Conservation (phyloP, 2,113 vertebrate species). For the Vireo altiloquus region DNA sequence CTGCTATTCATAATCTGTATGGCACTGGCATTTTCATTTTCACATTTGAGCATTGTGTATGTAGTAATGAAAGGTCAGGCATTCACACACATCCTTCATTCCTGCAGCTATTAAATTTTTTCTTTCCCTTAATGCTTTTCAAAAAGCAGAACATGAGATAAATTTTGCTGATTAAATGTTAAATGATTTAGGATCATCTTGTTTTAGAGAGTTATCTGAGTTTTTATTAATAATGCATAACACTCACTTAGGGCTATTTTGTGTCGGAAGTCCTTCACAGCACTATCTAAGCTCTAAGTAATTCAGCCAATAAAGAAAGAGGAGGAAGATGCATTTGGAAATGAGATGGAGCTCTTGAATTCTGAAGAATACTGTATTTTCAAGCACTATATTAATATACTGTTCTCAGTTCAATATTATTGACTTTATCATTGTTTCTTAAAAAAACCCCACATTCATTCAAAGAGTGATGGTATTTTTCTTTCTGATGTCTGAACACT, state of each 20-base stretch:
- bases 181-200: not conserved
- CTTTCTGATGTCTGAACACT: not conserved
- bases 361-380: not conserved
- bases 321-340: not conserved
- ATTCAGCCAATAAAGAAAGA: not conserved
- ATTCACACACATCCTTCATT: not conserved
- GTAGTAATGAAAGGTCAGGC: not conserved
- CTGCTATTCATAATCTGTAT: not conserved
- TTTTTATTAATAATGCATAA: constrained; percentile 14
- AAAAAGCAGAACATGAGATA: constrained; percentile 5
- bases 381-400: not conserved
- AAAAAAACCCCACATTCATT: not conserved
- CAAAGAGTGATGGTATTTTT: not conserved
- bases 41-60: not conserved
- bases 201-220: not conserved
- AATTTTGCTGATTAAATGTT: constrained; percentile 6
- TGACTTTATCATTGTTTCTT: not conserved
- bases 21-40: not conserved
- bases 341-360: not conserved
- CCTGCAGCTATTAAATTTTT: not conserved
- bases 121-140: not conserved
- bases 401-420: not conserved
- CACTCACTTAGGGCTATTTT: not conserved
- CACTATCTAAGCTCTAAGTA: not conserved
- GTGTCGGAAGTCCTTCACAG: not conserved